Conservation (phyloP, 2,888 invertebrate genomes). For the Diarsia brunnea region DNA sequence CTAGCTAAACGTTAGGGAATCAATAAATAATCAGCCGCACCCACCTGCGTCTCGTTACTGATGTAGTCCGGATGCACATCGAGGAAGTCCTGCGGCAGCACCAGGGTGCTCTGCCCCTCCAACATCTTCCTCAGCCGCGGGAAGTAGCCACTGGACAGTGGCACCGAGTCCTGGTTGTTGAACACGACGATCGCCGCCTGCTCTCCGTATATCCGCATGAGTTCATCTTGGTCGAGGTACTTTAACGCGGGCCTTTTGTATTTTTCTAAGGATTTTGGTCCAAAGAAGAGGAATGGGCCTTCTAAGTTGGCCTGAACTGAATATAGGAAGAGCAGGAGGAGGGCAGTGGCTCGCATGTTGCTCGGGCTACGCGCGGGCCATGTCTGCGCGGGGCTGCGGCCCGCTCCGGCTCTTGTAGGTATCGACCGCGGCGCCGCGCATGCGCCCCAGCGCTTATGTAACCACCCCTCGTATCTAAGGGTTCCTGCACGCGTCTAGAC, state of each 20-base stretch:
- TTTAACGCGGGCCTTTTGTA: conserved; percentile 89
- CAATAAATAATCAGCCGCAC: conserved; percentile 24
- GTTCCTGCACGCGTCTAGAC: conserved; percentile 43
- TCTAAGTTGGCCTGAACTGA: conserved; percentile 85
- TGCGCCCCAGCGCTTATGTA: conserved; percentile 52
- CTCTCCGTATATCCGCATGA: conserved; percentile 90
- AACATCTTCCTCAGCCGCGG: conserved; percentile 90
- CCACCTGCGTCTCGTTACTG: conserved; percentile 91
- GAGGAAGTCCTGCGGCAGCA: conserved; percentile 90
- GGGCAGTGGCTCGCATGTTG: conserved; percentile 58
- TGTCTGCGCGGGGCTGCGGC: conserved; percentile 28
- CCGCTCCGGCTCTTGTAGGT: conserved; percentile 2
- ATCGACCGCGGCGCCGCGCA: conserved; percentile 57
- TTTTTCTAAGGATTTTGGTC: conserved; percentile 87
- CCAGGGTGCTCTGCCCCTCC: conserved; percentile 87
- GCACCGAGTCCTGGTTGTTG: conserved; percentile 90
- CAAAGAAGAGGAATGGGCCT: conserved; percentile 92
- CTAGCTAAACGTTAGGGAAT: not conserved
- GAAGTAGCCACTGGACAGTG: conserved; percentile 89
- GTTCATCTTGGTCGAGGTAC: conserved; percentile 89
- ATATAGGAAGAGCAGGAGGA: conserved; percentile 66
- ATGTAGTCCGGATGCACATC: conserved; percentile 91
- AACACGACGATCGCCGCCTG: conserved; percentile 91
- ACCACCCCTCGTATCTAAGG: conserved; percentile 38
- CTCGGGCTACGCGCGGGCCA: conserved; percentile 33